A percentile compares a stretch with the other conserved stretches of the same genome.
phyloP scores from a whole-genome alignment of 2,113 vertebrate genomes.

The Brachypteracias leptosomus region DNA sequence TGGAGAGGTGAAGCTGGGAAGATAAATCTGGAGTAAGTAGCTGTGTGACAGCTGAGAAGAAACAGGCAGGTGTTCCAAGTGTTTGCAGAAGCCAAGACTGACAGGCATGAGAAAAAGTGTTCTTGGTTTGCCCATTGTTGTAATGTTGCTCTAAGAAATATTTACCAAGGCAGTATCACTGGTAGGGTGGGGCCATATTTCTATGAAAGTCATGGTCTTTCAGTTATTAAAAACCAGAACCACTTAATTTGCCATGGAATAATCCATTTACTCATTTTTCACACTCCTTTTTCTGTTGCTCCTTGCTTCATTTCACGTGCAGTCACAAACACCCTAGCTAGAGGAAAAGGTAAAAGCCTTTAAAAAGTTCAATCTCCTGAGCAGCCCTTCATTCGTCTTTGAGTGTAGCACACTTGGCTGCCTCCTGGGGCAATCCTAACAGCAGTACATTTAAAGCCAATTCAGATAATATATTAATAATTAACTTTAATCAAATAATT shows the following conservation, averaged over 20 bases:
- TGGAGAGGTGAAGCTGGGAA: neutral
- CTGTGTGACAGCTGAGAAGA: neutral
- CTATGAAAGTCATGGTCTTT: neutral
- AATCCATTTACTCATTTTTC: conserved; percentile 27
- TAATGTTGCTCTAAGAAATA: neutral
- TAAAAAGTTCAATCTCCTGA: neutral
- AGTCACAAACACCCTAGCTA: neutral
- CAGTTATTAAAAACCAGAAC: conserved; percentile 30
- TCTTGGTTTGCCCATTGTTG: neutral
- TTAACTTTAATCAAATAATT: neutral
- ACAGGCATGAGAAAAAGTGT: conserved; percentile 18
- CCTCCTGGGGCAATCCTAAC: neutral
- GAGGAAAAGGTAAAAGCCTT: neutral
- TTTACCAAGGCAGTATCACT: neutral
- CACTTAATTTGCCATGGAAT: conserved; percentile 13
- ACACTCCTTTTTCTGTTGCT: neutral
- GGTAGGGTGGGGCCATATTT: neutral
- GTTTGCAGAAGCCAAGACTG: neutral
- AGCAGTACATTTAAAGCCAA: neutral
- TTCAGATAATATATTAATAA: neutral
- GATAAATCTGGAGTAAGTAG: conserved; percentile 48
- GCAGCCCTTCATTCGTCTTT: neutral
- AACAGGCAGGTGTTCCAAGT: conserved; percentile 16
- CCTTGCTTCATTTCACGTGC: neutral
- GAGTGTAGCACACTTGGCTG: neutral